Evolutionary conservation across 2,888 invertebrate species (phyloP).

Genomic region (Labia minor): DNA sequence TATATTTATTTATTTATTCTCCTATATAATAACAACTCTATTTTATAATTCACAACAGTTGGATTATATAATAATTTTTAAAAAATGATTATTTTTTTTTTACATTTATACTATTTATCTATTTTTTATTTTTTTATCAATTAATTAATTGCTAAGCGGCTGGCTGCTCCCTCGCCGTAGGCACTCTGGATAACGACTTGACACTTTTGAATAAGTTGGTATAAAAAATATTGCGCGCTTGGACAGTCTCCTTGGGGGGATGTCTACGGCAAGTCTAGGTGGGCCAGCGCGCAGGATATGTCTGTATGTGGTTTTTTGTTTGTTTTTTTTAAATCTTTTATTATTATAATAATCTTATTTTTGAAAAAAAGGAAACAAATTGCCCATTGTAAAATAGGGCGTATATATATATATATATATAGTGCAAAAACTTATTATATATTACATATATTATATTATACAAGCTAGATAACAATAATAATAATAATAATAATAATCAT

Average conservation of each 20-base stretch:
- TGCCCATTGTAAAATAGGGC: no score
- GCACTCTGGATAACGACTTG: conserved; percentile 28
- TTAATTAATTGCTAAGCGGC: conserved; percentile 16
- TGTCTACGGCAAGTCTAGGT: conserved; percentile 27
- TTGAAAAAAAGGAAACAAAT: no score
- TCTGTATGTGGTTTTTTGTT: conserved; percentile 27
- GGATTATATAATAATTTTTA: no score
- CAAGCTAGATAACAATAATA: no score
- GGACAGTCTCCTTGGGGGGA: conserved; percentile 22
- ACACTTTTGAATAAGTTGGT: conserved; percentile 25
- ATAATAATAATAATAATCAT: no score
- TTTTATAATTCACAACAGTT: background rate
- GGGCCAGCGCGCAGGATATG: conserved; percentile 26
- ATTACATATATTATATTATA: no score
- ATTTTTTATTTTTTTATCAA: conserved; percentile 17
- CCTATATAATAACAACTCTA: conserved; percentile 21
- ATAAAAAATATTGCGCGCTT: conserved; percentile 27
- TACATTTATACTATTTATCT: conserved; percentile 16
- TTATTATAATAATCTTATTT: no score
- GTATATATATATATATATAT: no score
- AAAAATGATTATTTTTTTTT: conserved; percentile 20
- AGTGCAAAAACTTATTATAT: no score
- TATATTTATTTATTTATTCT: no score
- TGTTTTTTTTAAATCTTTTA: background rate
- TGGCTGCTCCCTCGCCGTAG: conserved; percentile 26